phyloP scores from a whole-genome alignment of 1,140 invertebrate species.

The Pissodes strobi region DNA sequence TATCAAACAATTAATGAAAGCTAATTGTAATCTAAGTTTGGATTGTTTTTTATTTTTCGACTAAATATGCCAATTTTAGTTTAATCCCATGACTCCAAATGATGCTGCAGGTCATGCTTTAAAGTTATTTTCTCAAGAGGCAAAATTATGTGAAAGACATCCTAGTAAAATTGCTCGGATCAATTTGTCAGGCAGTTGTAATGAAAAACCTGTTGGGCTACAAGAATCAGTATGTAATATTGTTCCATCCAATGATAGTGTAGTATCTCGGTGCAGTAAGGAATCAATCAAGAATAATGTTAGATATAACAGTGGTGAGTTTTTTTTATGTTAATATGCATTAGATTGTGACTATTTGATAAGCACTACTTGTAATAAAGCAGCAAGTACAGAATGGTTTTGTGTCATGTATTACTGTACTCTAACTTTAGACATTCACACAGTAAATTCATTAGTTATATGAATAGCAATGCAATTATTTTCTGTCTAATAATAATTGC shows the following conservation, averaged over 20 bases:
- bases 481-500: too few relatives aligned
- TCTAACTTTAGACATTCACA: too few relatives aligned
- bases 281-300: slow-evolving; percentile 34
- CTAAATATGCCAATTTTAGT: slow-evolving; percentile 59
- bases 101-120: slow-evolving; percentile 87
- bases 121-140: slow-evolving; percentile 82
- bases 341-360: too few relatives aligned
- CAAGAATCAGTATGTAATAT: slow-evolving; percentile 10
- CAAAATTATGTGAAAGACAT: slow-evolving; percentile 76
- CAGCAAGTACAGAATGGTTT: too few relatives aligned
- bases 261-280: slow-evolving; percentile 35
- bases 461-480: too few relatives aligned
- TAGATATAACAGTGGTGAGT: slow-evolving; percentile 35
- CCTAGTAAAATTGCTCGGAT: slow-evolving; percentile 75
- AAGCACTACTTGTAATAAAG: too few relatives aligned
- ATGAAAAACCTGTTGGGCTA: slow-evolving; percentile 23
- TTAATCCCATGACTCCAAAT: slow-evolving; percentile 77
- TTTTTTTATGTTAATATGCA: too few relatives aligned
- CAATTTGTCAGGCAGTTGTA: slow-evolving; percentile 33
- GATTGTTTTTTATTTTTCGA: too few relatives aligned
- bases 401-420: too few relatives aligned
- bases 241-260: slow-evolving; percentile 44
- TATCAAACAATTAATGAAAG: too few relatives aligned
- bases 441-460: too few relatives aligned
- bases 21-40: too few relatives aligned